phyloP scores from a whole-genome alignment of 2,113 vertebrate species.

The Semnornis frantzii region DNA sequence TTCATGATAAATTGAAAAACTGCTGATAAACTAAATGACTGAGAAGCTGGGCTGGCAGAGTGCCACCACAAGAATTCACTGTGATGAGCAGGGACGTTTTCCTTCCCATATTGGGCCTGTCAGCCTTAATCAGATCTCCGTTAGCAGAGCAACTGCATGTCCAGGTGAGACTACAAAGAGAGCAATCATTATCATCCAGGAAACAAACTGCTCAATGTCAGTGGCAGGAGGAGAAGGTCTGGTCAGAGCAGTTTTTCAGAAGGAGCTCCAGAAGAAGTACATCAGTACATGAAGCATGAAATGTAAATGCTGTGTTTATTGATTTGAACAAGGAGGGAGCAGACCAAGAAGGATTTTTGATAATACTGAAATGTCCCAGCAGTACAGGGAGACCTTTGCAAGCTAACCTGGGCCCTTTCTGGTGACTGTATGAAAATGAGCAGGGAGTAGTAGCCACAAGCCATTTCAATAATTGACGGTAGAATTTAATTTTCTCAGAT shows the following conservation, averaged over 20 bases:
- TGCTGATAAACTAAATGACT: not conserved
- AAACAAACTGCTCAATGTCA: not conserved
- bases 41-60: not conserved
- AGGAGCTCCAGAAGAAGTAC: not conserved
- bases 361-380: not conserved
- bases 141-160: not conserved
- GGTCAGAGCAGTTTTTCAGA: not conserved
- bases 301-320: not conserved
- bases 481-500: constrained; percentile 60
- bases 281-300: not conserved
- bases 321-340: not conserved
- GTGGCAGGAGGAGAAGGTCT: not conserved
- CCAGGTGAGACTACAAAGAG: constrained; percentile 11
- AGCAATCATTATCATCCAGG: not conserved
- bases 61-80: not conserved
- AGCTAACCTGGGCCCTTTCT: not conserved
- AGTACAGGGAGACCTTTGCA: not conserved
- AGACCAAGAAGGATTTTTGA: not conserved
- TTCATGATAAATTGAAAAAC: constrained; percentile 16
- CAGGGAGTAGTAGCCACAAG: constrained; percentile 1
- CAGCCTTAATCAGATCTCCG: constrained; percentile 23
- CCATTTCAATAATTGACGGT: constrained; percentile 23
- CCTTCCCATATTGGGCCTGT: constrained; percentile 12
- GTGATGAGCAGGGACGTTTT: not conserved
- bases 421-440: not conserved